Percentiles rank a stretch among this genome's conserved stretches.
phyloP scores from a whole-genome alignment of 2,797 vertebrate species.

The Aeoliscus strigatus region DNA sequence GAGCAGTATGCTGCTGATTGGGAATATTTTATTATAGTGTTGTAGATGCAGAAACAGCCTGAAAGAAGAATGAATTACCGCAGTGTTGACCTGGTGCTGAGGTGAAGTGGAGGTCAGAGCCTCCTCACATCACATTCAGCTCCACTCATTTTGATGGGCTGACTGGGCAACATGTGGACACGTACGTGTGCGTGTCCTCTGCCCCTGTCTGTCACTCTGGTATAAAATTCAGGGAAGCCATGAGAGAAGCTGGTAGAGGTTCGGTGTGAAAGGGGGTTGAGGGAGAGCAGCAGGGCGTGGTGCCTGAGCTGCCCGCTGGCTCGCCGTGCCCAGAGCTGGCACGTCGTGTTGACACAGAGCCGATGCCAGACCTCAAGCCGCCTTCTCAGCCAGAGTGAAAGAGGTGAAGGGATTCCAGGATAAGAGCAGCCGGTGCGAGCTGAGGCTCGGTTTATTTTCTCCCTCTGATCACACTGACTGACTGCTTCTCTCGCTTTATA shows the following conservation, averaged over 20 bases:
- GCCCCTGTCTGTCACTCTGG: conserved; percentile 61
- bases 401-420: conserved; percentile 56
- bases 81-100: conserved; percentile 23
- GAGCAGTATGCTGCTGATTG: too few species aligned
- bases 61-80: too few species aligned
- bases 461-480: conserved; percentile 31
- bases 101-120: conserved; percentile 15
- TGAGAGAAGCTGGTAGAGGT: conserved; percentile 57
- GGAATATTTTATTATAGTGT: too few species aligned
- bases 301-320: conserved; percentile 50
- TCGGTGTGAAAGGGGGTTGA: conserved; percentile 50
- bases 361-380: conserved; percentile 70
- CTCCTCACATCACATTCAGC: conserved; percentile 6
- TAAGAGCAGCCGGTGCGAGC: conserved; percentile 39
- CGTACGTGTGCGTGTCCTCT: conserved; percentile 14
- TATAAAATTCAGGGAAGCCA: conserved; percentile 65
- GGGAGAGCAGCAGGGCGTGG: conserved; percentile 57
- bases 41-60: too few species aligned
- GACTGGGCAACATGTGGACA: conserved; percentile 5
- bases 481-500: conserved; percentile 26
- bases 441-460: conserved; percentile 37
- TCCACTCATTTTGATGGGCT: neutral
- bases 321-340: conserved; percentile 61
- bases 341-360: conserved; percentile 69
- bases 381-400: conserved; percentile 50